phyloP scores from a whole-genome alignment of 2,113 vertebrate genomes.

The Toxostoma redivivum region DNA sequence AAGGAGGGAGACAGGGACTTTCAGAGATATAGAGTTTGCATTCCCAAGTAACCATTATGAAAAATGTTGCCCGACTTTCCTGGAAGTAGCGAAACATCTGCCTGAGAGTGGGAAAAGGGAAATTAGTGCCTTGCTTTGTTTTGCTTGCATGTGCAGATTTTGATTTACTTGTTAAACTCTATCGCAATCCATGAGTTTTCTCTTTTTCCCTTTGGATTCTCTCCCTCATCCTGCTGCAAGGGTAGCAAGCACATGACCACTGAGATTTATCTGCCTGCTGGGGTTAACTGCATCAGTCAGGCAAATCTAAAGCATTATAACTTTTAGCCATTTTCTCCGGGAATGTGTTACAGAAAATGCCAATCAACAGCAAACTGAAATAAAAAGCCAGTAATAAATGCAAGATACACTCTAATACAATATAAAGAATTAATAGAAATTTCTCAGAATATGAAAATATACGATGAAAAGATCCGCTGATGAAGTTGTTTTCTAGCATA shows the following conservation, averaged over 20 bases:
- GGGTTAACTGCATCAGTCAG: not conserved
- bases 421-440: not conserved
- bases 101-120: not conserved
- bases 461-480: not conserved
- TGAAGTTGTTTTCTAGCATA: not conserved
- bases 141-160: not conserved
- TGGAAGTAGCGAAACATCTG: not conserved
- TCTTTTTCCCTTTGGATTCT: not conserved
- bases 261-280: not conserved
- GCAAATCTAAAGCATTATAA: not conserved
- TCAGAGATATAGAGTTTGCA: not conserved
- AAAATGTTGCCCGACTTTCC: not conserved
- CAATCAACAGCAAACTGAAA: not conserved
- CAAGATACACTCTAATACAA: not conserved
- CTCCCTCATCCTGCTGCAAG: not conserved
- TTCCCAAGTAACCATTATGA: not conserved
- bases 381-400: not conserved
- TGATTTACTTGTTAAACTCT: not conserved
- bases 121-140: not conserved
- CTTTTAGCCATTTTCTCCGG: not conserved
- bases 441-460: not conserved
- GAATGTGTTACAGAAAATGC: not conserved
- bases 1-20: not conserved
- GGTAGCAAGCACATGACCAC: rapidly evolving
- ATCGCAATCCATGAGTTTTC: not conserved